Conservation (phyloP, 2,888 invertebrate genomes). For the Polyommatus icarus region DNA sequence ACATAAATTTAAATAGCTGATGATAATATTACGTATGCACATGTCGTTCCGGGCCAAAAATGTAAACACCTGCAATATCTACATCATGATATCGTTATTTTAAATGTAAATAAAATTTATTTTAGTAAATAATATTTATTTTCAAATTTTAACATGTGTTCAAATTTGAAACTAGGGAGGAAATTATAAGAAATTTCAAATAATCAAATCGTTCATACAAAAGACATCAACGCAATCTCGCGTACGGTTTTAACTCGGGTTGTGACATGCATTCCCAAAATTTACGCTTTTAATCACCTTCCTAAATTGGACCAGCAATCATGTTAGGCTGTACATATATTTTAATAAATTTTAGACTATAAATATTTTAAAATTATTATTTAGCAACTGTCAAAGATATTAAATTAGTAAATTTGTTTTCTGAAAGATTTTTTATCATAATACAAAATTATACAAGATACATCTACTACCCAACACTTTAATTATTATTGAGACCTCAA, state of each 20-base stretch:
- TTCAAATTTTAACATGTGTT: background rate
- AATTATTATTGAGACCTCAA: too few species aligned
- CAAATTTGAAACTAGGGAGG: background rate
- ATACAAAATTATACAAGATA: too few species aligned
- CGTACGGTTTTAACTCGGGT: background rate
- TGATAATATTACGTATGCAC: background rate
- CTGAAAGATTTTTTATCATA: too few species aligned
- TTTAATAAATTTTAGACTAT: too few species aligned
- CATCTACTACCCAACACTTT: too few species aligned
- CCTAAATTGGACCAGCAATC: background rate
- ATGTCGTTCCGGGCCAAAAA: background rate
- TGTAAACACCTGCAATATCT: background rate
- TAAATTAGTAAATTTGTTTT: too few species aligned
- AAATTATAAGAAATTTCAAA: background rate
- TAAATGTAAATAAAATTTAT: background rate
- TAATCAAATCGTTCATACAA: background rate
- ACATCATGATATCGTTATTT: background rate
- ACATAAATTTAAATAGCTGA: background rate
- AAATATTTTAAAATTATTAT: too few species aligned
- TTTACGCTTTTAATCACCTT: background rate
- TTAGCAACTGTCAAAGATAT: too few species aligned
- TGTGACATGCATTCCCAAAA: background rate
- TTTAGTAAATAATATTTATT: background rate
- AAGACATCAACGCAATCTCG: background rate
- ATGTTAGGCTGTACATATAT: too few species aligned